These are phyloP conservation scores for Synanthedon vespiformis DNA, from an alignment of 2,888 invertebrate species.

Conservation along the genomic window DNA sequence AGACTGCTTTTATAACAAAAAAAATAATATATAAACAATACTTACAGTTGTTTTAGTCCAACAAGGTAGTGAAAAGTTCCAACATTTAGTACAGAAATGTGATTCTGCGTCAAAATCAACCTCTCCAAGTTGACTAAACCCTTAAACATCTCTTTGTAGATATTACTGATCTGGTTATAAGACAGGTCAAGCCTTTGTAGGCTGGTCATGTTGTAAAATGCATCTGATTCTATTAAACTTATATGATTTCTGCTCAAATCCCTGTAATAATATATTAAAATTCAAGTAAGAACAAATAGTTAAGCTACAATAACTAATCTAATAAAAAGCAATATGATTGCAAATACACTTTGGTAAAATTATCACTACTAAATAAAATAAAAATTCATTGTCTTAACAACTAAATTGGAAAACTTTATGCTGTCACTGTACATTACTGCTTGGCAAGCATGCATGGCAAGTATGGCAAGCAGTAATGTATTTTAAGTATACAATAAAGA, in stretches of 20 bases:
- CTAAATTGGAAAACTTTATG: too few relatives aligned
- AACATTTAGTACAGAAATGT: constrained; percentile 75
- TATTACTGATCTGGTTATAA: constrained; percentile 75
- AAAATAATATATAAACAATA: constrained; percentile 9
- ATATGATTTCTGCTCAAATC: constrained; percentile 86
- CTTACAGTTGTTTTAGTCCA: constrained; percentile 81
- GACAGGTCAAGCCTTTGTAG: constrained; percentile 79
- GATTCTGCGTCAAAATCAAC: constrained; percentile 79
- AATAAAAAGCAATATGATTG: too few relatives aligned
- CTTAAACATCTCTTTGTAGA: constrained; percentile 78
- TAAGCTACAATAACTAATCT: too few relatives aligned
- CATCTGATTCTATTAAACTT: constrained; percentile 76
- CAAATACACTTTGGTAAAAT: too few relatives aligned
- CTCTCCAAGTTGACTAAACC: constrained; percentile 76
- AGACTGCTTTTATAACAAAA: too few relatives aligned
- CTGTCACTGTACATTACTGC: too few relatives aligned
- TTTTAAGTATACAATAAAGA: too few relatives aligned
- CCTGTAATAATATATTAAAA: constrained; percentile 52
- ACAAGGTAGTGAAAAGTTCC: constrained; percentile 79
- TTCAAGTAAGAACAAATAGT: too few relatives aligned
- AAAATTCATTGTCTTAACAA: too few relatives aligned
- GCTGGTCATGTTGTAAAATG: constrained; percentile 79
- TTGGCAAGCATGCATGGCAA: too few relatives aligned
- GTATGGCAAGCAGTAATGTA: too few relatives aligned
- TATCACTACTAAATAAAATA: too few relatives aligned